Percentiles rank a stretch among this genome's conserved stretches.
These are phyloP conservation scores for Glareola pratincola DNA, from an alignment of 2,113 vertebrate species.

Conservation along the genomic window DNA sequence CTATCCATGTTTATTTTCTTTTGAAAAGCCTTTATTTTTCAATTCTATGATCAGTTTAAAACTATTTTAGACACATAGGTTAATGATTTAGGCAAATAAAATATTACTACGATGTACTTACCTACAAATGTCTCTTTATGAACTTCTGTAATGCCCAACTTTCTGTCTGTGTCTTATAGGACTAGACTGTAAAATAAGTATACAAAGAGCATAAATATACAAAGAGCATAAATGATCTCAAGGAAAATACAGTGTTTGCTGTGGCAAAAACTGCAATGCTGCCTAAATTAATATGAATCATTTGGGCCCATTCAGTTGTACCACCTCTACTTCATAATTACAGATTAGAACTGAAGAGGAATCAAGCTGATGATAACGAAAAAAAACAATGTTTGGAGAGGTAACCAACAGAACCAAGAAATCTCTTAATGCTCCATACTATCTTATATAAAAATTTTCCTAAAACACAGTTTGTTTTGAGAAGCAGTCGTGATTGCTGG, in stretches of 20 bases:
- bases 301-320: constrained; percentile 8
- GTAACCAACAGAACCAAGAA: neutral
- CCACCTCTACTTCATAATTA: constrained; percentile 51
- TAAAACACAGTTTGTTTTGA: neutral
- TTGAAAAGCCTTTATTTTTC: constrained; percentile 50
- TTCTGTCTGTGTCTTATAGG: neutral
- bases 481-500: neutral
- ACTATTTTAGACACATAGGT: neutral
- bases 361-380: constrained; percentile 24
- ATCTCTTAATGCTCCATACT: neutral
- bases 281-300: neutral
- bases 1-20: constrained; percentile 44
- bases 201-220: neutral
- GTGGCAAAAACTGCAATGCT: constrained; percentile 22
- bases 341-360: constrained; percentile 39
- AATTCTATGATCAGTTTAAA: neutral
- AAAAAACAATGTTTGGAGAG: neutral
- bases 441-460: neutral
- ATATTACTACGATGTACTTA: neutral
- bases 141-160: constrained; percentile 27
- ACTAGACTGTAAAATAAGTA: constrained; percentile 20
- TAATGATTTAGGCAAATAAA: constrained; percentile 9
- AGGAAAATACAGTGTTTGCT: constrained; percentile 36
- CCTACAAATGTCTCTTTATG: neutral
- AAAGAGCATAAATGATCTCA: constrained; percentile 11